Base-by-base conservation (phyloP, 1,140 invertebrate genomes). In the Drosophila bipectinata region DNA sequence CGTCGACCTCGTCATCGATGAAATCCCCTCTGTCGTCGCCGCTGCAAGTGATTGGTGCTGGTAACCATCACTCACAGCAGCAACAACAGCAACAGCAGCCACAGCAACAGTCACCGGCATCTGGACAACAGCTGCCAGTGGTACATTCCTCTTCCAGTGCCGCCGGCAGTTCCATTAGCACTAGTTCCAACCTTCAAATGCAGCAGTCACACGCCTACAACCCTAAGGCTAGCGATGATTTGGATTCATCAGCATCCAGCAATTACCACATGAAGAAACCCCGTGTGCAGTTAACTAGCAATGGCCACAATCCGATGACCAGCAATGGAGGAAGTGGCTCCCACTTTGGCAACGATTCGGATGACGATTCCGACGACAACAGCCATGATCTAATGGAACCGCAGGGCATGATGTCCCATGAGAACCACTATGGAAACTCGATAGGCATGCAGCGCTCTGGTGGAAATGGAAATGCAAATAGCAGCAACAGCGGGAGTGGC, bases 21-120 rank as follows among this genome's bases (percentile, higher is more conserved):
- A 90, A 91, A 66, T 92, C 91, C 4, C 88, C 87, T 6, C 53
- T 91, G 49, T 91, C 87, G 4, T 92, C 91, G n/a, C 90, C 91
- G 3, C 28, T 82, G 69, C 53, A 72, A 12, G 66, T 58, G 34
- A 66, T 82, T 21, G 51, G 57, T 2, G 30, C 55, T n/a, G 52
- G 37, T 4, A 5, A 28, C n/a, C 37, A 76, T 12, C 77, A 79
- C 14, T n/a, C 79, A 14, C 84, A 81, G 24, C 59, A 77, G 8
- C 79, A 80, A 8, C 37, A 83, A 1, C 41, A 68, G 7, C 37
- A 72, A 52, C 61, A 74, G 4, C 61, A 83, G 18, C 53, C 72
- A 18, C 84, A 84, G 45, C 59, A 79, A 45, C 39, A 77, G 9
- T 57, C 72, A 10, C 71, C 72, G 18, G 49, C 26, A 4, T 37